Conservation (phyloP, 1,140 invertebrate species). For the Uloborus diversus region DNA sequence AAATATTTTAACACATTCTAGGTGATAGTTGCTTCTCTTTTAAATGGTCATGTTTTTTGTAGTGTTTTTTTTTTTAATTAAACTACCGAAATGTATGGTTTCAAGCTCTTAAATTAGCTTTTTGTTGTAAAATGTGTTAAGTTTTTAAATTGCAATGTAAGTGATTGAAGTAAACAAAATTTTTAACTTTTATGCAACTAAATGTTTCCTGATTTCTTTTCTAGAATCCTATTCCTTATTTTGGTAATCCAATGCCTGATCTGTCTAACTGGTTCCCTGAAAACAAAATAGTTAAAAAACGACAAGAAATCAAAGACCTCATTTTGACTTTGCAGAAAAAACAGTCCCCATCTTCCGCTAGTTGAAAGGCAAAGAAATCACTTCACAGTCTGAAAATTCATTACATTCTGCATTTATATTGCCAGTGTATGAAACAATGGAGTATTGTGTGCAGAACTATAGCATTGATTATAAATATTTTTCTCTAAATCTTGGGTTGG, state of each 20-base stretch:
- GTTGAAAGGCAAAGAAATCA: conserved; percentile 58
- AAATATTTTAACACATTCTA: too few species aligned
- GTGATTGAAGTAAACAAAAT: too few species aligned
- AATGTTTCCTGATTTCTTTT: conserved; percentile 43
- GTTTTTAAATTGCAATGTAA: neutral
- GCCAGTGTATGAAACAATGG: too few species aligned
- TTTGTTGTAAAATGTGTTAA: neutral
- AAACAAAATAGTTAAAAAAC: conserved; percentile 63
- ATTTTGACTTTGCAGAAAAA: conserved; percentile 64
- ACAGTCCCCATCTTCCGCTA: conserved; percentile 38
- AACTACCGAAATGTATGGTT: too few species aligned
- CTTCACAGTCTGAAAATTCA: too few species aligned
- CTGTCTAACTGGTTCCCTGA: conserved; percentile 66
- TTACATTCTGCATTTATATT: too few species aligned
- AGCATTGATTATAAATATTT: too few species aligned
- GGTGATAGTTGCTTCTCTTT: too few species aligned
- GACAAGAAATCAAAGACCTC: conserved; percentile 64
- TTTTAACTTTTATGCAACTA: too few species aligned
- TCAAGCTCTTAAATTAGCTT: neutral
- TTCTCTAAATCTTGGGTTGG: too few species aligned
- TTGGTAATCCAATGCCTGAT: conserved; percentile 64
- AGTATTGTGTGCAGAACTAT: too few species aligned
- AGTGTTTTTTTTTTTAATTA: neutral
- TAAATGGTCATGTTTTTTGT: neutral
- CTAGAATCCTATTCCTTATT: conserved; percentile 66